Evolutionary conservation across 2,797 vertebrate genomes (phyloP).

Genomic region (Sebastes dallii): DNA sequence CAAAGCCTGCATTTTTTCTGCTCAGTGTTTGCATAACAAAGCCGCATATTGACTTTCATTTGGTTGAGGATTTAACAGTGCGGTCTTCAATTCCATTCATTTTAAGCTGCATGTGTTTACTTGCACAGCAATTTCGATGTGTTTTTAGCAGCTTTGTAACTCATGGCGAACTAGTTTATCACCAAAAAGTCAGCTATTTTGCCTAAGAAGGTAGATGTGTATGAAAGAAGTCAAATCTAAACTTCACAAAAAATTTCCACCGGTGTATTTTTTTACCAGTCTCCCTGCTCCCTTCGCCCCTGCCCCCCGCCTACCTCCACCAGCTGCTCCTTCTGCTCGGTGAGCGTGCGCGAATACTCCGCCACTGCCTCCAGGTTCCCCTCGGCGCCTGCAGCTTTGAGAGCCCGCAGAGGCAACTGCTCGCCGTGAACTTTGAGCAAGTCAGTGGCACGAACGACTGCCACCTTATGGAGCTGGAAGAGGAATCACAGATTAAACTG

Average conservation of each 20-base stretch:
- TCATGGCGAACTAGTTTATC: background rate
- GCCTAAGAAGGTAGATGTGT: background rate
- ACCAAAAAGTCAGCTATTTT: background rate
- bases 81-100: background rate
- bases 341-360: slow-evolving; percentile 91
- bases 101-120: background rate
- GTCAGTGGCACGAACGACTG: slow-evolving; percentile 88
- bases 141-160: background rate
- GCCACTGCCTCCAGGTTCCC: slow-evolving; percentile 95
- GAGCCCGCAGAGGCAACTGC: slow-evolving; percentile 89
- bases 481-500: slow-evolving; percentile 16
- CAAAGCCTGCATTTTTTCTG: background rate
- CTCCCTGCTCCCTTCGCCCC: background rate
- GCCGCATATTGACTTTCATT: slow-evolving; percentile 2
- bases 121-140: background rate
- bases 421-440: slow-evolving; percentile 91
- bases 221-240: background rate
- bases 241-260: background rate
- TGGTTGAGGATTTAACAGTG: slow-evolving; percentile 2
- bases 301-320: slow-evolving; percentile 86
- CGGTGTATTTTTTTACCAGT: background rate
- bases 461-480: slow-evolving; percentile 90
- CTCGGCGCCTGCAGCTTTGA: slow-evolving; percentile 91
- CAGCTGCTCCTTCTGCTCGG: slow-evolving; percentile 97
- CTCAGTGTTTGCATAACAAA: slow-evolving; percentile 18